These are phyloP conservation scores for Ptychobarbus kaznakovi DNA, from an alignment of 2,797 vertebrate genomes.

Conservation along the genomic window DNA sequence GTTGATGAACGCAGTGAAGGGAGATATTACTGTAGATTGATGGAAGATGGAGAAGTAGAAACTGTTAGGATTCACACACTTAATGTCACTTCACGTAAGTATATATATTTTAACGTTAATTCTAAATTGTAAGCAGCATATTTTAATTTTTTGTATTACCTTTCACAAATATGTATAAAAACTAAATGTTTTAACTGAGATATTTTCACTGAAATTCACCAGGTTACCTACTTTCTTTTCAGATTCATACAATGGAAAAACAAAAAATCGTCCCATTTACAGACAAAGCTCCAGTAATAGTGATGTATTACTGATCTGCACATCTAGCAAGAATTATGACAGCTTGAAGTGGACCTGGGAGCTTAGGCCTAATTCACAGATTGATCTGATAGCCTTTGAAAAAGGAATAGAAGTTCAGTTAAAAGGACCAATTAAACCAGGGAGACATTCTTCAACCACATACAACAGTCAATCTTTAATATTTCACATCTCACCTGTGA, in stretches of 20 bases:
- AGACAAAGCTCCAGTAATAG: conserved; percentile 45
- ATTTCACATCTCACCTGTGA: conserved; percentile 58
- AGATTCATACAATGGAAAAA: neutral
- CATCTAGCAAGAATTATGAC: accelerated
- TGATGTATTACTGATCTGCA: conserved; percentile 46
- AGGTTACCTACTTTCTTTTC: neutral
- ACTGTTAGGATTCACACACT: neutral
- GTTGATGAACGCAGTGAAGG: conserved; percentile 25
- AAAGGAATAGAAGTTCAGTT: neutral
- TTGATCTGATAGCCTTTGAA: neutral
- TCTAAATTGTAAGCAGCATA: neutral
- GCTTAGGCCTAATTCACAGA: neutral
- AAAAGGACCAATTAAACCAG: neutral
- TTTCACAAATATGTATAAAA: neutral
- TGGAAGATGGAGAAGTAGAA: neutral
- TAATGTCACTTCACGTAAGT: conserved; percentile 25
- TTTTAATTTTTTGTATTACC: too few relatives aligned
- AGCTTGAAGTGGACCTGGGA: conserved; percentile 24
- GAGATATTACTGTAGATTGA: conserved; percentile 35
- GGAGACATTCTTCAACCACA: neutral
- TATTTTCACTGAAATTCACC: neutral
- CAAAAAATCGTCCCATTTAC: neutral
- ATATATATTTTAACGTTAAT: too few relatives aligned
- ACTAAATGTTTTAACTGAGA: neutral
- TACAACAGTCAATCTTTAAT: conserved; percentile 38